A percentile compares a stretch with the other conserved stretches of the same genome.
phyloP scores from a whole-genome alignment of 2,888 invertebrate genomes.

The Bellardia bayeri region DNA sequence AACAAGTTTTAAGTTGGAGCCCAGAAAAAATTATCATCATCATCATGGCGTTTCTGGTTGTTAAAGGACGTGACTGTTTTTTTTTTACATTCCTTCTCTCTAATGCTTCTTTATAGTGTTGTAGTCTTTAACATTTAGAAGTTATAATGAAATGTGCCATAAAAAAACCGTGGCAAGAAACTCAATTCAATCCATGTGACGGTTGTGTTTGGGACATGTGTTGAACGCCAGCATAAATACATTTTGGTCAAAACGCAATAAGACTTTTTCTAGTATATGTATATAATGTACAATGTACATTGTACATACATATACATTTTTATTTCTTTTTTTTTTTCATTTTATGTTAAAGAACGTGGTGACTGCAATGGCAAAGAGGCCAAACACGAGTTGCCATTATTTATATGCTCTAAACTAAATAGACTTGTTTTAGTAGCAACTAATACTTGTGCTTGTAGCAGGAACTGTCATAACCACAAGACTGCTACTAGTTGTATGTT shows the following conservation, averaged over 20 bases:
- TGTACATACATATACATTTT: neutral
- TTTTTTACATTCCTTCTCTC: slow-evolving; percentile 6
- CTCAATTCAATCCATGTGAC: slow-evolving; percentile 1
- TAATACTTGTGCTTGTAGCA: slow-evolving; percentile 1
- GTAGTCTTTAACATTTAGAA: slow-evolving; percentile 25
- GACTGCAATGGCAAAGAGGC: slow-evolving; percentile 10
- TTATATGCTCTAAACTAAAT: slow-evolving; percentile 36
- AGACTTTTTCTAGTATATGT: neutral
- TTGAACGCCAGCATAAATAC: slow-evolving; percentile 30
- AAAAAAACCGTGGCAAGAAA: slow-evolving; percentile 12
- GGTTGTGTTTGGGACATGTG: slow-evolving; percentile 29
- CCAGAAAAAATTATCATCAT: slow-evolving; percentile 29
- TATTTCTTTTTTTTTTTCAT: neutral
- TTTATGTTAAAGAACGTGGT: slow-evolving; percentile 22
- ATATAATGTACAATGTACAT: too few species aligned
- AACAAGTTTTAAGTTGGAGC: slow-evolving; percentile 38
- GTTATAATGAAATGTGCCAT: slow-evolving; percentile 40
- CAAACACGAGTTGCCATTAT: slow-evolving; percentile 30
- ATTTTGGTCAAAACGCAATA: slow-evolving; percentile 54
- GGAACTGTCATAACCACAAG: neutral
- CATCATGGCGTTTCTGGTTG: slow-evolving; percentile 19
- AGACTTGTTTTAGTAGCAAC: slow-evolving; percentile 31
- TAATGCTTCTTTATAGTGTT: neutral
- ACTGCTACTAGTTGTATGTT: neutral
- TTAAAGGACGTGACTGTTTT: slow-evolving; percentile 56